A percentile compares a stretch with the other conserved stretches of the same genome.
Evolutionary conservation across 2,888 invertebrate genomes (phyloP).

Genomic region (Oasisia sp.): DNA sequence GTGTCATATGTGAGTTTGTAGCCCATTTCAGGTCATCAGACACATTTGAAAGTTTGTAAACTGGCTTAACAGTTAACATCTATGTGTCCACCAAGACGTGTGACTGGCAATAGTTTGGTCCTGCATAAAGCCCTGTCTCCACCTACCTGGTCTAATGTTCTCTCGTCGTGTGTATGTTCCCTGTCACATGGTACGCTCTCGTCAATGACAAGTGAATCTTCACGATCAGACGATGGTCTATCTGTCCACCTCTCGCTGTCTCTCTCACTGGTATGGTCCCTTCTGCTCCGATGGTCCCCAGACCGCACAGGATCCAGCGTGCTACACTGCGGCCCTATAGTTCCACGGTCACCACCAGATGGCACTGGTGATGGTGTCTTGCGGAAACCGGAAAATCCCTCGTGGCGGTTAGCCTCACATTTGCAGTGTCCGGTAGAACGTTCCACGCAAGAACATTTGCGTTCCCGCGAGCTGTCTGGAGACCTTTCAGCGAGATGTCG

Average conservation of each 20-base stretch:
- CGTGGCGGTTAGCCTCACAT: not conserved
- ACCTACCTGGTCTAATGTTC: not conserved
- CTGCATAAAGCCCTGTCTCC: no score
- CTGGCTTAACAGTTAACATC: no score
- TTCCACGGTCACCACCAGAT: not conserved
- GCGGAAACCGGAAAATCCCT: not conserved
- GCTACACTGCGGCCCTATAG: not conserved
- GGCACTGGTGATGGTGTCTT: not conserved
- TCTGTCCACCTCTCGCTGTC: not conserved
- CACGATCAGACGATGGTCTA: not conserved
- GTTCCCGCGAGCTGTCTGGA: not conserved
- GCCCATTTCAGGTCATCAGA: no score
- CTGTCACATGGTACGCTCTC: not conserved
- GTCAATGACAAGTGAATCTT: conserved; percentile 17
- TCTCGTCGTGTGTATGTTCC: not conserved
- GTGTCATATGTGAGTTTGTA: no score
- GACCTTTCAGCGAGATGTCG: not conserved
- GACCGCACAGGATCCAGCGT: not conserved
- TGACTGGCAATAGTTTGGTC: no score
- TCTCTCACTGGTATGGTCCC: not conserved
- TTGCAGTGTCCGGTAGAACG: not conserved
- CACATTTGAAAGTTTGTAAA: no score
- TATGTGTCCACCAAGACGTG: no score
- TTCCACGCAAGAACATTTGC: not conserved
- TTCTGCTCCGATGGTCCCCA: not conserved